These are phyloP conservation scores for Prorops nasuta DNA, from an alignment of 1,140 invertebrate genomes.

Conservation along the genomic window DNA sequence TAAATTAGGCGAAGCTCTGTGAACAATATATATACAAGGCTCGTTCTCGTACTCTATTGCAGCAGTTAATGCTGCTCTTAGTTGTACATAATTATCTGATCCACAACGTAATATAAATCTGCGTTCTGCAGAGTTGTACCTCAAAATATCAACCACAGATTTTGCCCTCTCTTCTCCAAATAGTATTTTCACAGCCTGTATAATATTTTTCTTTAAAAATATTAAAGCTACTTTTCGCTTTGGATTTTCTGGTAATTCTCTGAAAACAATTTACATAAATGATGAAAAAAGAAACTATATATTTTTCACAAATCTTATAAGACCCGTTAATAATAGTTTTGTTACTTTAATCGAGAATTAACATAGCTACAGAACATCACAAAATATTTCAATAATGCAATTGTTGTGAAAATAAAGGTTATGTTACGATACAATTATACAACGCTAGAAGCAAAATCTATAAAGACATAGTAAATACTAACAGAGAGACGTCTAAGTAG, in stretches of 20 bases:
- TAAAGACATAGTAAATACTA: constrained; percentile 40
- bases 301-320: background rate
- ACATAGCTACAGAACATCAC: background rate
- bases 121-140: constrained; percentile 51
- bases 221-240: constrained; percentile 47
- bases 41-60: constrained; percentile 57
- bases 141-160: constrained; percentile 60
- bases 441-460: background rate
- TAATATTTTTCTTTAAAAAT: constrained; percentile 61
- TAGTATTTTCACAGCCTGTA: constrained; percentile 55
- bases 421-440: constrained; percentile 9
- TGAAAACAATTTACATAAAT: constrained; percentile 45
- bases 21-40: constrained; percentile 58
- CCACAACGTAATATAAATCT: constrained; percentile 62
- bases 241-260: constrained; percentile 51
- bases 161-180: constrained; percentile 63
- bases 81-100: constrained; percentile 56
- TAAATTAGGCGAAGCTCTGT: constrained; percentile 56
- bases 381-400: background rate
- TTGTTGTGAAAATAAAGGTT: constrained; percentile 11
- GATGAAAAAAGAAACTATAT: background rate
- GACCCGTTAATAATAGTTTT: background rate
- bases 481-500: constrained; percentile 52
- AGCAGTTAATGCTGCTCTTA: constrained; percentile 60
- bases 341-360: background rate